Evolutionary conservation across 2,888 invertebrate species (phyloP).

Genomic region (Agrypnus murinus): DNA sequence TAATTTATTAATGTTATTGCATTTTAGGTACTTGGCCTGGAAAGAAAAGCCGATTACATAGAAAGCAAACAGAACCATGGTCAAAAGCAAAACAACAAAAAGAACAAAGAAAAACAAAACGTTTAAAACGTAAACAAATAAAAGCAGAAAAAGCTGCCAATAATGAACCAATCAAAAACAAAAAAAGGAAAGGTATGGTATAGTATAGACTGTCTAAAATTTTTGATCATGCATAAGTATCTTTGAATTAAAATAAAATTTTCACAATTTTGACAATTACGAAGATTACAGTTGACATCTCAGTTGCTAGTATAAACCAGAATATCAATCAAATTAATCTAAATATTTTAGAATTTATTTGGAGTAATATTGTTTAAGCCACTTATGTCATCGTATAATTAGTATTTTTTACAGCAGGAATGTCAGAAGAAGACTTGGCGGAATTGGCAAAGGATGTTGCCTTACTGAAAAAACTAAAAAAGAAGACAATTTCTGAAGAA

Average conservation of each 20-base stretch:
- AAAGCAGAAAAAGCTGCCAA: conserved; percentile 72
- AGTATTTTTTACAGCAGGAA: conserved; percentile 62
- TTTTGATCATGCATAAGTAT: too few relatives aligned
- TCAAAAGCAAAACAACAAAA: conserved; percentile 84
- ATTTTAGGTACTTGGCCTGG: conserved; percentile 68
- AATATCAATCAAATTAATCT: too few relatives aligned
- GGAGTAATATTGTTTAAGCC: too few relatives aligned
- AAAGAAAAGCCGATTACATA: conserved; percentile 66
- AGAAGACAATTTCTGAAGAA: conserved; percentile 83
- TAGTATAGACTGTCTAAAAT: too few relatives aligned
- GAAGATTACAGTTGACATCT: background rate
- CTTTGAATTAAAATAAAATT: too few relatives aligned
- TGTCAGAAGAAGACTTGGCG: conserved; percentile 82
- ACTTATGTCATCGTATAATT: background rate
- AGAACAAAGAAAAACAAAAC: conserved; percentile 77
- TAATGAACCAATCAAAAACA: conserved; percentile 69
- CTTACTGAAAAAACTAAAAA: conserved; percentile 90
- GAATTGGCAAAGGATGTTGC: conserved; percentile 88
- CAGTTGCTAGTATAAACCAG: too few relatives aligned
- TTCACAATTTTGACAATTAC: background rate
- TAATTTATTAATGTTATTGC: too few relatives aligned
- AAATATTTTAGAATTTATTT: too few relatives aligned
- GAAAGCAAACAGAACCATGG: conserved; percentile 84
- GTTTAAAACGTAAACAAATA: conserved; percentile 77
- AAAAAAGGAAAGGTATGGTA: conserved; percentile 67